phyloP scores from a whole-genome alignment of 2,888 invertebrate genomes.

The Stegophylla sp. region DNA sequence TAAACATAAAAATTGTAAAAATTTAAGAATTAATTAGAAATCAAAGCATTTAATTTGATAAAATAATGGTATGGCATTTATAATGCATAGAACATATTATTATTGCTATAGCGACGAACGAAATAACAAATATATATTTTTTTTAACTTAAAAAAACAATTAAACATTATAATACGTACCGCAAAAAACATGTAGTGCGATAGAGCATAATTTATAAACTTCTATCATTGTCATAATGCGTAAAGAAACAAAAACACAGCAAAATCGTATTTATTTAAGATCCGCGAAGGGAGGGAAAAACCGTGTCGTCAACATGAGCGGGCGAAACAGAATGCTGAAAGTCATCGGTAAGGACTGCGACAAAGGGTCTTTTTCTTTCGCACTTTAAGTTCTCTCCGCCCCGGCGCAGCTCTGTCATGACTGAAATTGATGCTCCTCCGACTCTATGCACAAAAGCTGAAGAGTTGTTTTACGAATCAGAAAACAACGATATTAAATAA shows the following conservation, averaged over 20 bases:
- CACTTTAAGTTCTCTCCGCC: constrained; percentile 58
- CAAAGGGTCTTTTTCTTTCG: constrained; percentile 57
- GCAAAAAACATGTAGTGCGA: constrained; percentile 41
- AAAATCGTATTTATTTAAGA: constrained; percentile 47
- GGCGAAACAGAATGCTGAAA: constrained; percentile 57
- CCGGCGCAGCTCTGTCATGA: constrained; percentile 44
- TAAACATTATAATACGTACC: constrained; percentile 40
- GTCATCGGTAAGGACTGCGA: constrained; percentile 54
- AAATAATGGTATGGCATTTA: no score
- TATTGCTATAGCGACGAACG: no score
- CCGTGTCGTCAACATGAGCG: constrained; percentile 50
- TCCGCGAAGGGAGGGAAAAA: constrained; percentile 26
- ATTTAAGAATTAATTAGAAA: no score
- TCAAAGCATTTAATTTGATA: no score
- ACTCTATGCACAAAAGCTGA: constrained; percentile 52
- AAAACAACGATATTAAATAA: constrained; percentile 59
- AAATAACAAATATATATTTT: no score
- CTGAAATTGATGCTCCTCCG: constrained; percentile 56
- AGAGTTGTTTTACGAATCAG: constrained; percentile 59
- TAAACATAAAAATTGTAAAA: no score
- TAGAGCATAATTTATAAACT: constrained; percentile 45
- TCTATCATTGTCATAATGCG: constrained; percentile 43
- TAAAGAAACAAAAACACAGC: constrained; percentile 38
- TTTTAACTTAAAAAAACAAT: background rate
- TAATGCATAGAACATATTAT: no score